Base-by-base conservation (phyloP, 1,140 invertebrate genomes). In the Littorina saxatilis region DNA sequence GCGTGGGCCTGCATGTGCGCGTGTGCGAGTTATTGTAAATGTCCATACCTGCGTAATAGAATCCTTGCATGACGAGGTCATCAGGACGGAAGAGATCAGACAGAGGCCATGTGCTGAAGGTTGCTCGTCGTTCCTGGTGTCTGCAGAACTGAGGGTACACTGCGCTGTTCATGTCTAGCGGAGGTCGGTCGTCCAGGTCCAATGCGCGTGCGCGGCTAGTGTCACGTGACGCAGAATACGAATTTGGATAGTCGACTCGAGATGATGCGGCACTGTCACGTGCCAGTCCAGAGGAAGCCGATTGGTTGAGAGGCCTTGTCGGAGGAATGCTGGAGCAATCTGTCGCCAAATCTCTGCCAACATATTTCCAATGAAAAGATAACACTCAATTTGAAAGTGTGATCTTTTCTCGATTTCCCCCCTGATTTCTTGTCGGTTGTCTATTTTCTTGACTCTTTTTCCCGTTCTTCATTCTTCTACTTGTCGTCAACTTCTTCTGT, bases 21-120 rank as follows among this genome's bases (percentile, higher is more conserved):
- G n/a, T n/a, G n/a, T n/a, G n/a, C n/a, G n/a, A n/a, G n/a, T n/a
- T n/a, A n/a, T n/a, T n/a, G n/a, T n/a, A n/a, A n/a, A n/a, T n/a
- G n/a, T n/a, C n/a, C 43, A 11, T 39, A 78, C 76, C 76, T 66
- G 76, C 76, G 27, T 78, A 78, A 37, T 63, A 78, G 37, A 78
- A 78, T 37, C 76, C 76, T 13, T 40, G 55, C 32, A 43, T 43
- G 35, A 78, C 76, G 32, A 78, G 39, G 17, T 58, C 58, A 23
- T 61, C 37, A 23, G 76, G 76, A 27, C 43, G 37, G n/a, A 78
- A 78, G 37, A 27, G 15, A 20, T n/a, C 15, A 17, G 55, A 11
- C 13, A 43, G 55, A 15, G 76, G 76, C 76, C 76, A 78, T 15
- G 9, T 43, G 13, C 3, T 35, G 76, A 63, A 78, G 4, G 76